A percentile compares a stretch with the other conserved stretches of the same genome.
Conservation (phyloP, 2,113 vertebrate species). For the Oncorhynchus clarkii region DNA sequence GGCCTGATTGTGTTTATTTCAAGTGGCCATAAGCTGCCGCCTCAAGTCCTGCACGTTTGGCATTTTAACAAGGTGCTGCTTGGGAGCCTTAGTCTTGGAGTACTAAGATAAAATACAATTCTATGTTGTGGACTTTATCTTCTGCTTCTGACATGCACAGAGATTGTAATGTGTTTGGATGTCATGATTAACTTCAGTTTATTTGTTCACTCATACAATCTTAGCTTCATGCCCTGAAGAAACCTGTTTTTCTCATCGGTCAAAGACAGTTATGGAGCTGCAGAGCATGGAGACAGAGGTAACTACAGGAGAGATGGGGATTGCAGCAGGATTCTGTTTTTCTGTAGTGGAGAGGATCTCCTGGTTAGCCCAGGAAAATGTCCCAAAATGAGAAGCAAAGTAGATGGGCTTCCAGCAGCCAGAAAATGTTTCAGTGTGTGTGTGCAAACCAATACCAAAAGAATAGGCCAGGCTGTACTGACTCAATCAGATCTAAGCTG, state of each 20-base stretch:
- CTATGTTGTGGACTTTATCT: too few relatives aligned
- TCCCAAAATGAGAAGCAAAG: not conserved
- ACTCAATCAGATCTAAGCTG: not conserved
- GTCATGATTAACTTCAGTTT: too few relatives aligned
- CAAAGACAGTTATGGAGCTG: too few relatives aligned
- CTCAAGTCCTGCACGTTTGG: conserved; percentile 4
- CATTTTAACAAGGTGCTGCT: conserved; percentile 26
- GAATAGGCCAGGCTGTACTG: not conserved
- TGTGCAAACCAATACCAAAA: not conserved
- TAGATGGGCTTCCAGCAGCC: not conserved
- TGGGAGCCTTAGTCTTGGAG: not conserved
- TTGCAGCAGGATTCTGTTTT: not conserved
- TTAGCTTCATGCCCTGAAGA: too few relatives aligned
- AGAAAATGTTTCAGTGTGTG: not conserved
- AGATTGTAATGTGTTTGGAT: too few relatives aligned
- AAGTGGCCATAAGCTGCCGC: conserved; percentile 2
- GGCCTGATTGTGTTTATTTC: conserved; percentile 31
- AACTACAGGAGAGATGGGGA: not conserved
- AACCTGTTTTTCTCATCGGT: too few relatives aligned
- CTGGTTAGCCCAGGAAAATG: not conserved
- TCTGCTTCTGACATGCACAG: too few relatives aligned
- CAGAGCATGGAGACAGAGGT: not conserved
- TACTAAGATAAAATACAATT: too few relatives aligned
- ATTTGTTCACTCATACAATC: too few relatives aligned
- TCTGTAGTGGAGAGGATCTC: not conserved